Conservation (phyloP, 35 echinoderm and acorn worm genomes). For the Holothuria glaberrima region DNA sequence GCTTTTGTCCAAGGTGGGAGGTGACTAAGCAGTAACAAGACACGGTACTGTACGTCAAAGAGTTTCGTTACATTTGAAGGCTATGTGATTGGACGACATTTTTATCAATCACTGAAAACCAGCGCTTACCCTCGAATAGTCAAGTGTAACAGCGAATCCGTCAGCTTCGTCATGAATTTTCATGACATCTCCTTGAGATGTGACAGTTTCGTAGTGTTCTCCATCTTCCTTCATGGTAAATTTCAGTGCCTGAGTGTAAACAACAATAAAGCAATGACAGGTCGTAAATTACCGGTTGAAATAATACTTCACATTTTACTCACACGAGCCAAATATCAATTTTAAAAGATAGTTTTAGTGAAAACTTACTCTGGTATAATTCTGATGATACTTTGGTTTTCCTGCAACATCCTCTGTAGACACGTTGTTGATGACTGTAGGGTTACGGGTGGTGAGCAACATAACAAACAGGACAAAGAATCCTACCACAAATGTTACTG, state of each 20-base stretch:
- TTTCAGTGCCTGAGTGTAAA: not conserved
- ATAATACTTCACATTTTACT: no score
- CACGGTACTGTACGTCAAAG: no score
- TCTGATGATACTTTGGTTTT: not conserved
- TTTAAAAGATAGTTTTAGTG: no score
- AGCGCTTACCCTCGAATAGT: not conserved
- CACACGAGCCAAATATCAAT: no score
- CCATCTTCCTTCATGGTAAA: not conserved
- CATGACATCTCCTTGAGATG: not conserved
- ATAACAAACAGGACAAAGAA: slow-evolving; percentile 23
- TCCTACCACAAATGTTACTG: not conserved
- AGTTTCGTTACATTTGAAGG: no score
- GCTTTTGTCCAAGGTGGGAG: no score
- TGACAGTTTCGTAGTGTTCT: not conserved
- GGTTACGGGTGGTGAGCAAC: not conserved
- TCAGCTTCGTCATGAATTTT: not conserved
- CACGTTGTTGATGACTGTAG: slow-evolving; percentile 36
- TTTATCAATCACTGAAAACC: no score
- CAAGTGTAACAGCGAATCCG: not conserved
- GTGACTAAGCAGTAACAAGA: no score
- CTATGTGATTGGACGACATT: no score
- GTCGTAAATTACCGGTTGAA: no score
- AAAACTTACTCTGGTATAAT: slow-evolving; percentile 13
- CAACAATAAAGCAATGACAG: no score
- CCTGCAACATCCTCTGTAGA: not conserved